Percentiles rank a stretch among this genome's conserved stretches.
Conservation (phyloP, 1,140 invertebrate species). For the Meloidogyne exigua region DNA sequence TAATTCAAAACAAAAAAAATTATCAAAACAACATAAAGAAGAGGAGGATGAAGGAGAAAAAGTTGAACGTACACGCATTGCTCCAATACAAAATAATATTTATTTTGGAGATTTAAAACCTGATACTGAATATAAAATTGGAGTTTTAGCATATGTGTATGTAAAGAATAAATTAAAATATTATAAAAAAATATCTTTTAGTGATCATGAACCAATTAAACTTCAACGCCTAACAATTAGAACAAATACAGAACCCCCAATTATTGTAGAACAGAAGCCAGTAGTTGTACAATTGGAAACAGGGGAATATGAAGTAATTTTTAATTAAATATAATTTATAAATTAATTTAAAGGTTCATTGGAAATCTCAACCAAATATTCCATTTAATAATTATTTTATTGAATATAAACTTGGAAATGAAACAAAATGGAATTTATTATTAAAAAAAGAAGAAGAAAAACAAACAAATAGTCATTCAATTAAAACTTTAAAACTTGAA, state of each 20-base stretch:
- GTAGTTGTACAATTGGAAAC: constrained; percentile 49
- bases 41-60: constrained; percentile 18
- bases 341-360: constrained; percentile 43
- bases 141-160: constrained; percentile 60
- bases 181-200: not conserved
- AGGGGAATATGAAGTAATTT: constrained; percentile 43
- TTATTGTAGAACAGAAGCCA: constrained; percentile 45
- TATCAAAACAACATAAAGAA: constrained; percentile 40
- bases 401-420: constrained; percentile 57
- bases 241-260: constrained; percentile 34
- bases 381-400: constrained; percentile 47
- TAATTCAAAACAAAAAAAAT: constrained; percentile 16
- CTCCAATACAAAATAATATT: constrained; percentile 40
- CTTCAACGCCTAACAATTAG: constrained; percentile 49
- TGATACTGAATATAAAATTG: constrained; percentile 53
- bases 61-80: constrained; percentile 54
- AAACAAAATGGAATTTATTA: constrained; percentile 52
- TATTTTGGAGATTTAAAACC: constrained; percentile 54
- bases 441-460: constrained; percentile 37
- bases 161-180: not conserved
- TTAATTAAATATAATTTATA: not conserved
- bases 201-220: constrained; percentile 58
- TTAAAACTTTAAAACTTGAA: constrained; percentile 36
- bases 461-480: constrained; percentile 29
- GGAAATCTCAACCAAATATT: constrained; percentile 43